Evolutionary conservation across 2,888 invertebrate species (phyloP).

Genomic region (Sceliomorpha sp.): DNA sequence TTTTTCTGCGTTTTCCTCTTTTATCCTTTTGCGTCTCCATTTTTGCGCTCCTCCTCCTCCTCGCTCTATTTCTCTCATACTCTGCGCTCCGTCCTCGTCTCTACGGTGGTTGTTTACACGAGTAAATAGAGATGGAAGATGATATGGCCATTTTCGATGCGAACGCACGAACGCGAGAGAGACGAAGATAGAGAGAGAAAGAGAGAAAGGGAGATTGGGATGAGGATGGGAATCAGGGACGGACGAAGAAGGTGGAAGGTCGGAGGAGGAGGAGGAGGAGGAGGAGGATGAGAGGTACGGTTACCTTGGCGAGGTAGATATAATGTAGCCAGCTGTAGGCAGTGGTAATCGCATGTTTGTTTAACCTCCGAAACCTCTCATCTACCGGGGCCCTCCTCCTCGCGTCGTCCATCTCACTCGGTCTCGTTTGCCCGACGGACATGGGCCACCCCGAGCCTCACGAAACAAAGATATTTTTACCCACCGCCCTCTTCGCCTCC

Average conservation of each 20-base stretch:
- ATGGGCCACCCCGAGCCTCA: conserved; percentile 75
- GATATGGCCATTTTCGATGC: conserved; percentile 39
- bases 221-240: conserved; percentile 40
- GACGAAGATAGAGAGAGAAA: conserved; percentile 10
- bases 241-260: conserved; percentile 56
- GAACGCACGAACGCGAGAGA: conserved; percentile 47
- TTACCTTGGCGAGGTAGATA: conserved; percentile 74
- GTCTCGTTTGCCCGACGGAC: conserved; percentile 57
- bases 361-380: conserved; percentile 80
- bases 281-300: conserved; percentile 27
- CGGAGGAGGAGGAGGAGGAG: conserved; percentile 40
- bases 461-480: conserved; percentile 57
- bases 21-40: conserved; percentile 48
- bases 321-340: conserved; percentile 80
- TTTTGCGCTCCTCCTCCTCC: conserved; percentile 49
- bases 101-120: too few species aligned
- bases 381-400: conserved; percentile 70
- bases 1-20: conserved; percentile 44
- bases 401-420: conserved; percentile 49
- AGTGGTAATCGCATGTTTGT: conserved; percentile 81
- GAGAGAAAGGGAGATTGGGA: conserved; percentile 10
- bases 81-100: conserved; percentile 50
- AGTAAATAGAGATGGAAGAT: too few species aligned
- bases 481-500: too few species aligned
- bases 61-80: conserved; percentile 31